A percentile compares a stretch with the other conserved stretches of the same genome.
Conservation (phyloP, 1,140 invertebrate species). For the Drosophila elegans region DNA sequence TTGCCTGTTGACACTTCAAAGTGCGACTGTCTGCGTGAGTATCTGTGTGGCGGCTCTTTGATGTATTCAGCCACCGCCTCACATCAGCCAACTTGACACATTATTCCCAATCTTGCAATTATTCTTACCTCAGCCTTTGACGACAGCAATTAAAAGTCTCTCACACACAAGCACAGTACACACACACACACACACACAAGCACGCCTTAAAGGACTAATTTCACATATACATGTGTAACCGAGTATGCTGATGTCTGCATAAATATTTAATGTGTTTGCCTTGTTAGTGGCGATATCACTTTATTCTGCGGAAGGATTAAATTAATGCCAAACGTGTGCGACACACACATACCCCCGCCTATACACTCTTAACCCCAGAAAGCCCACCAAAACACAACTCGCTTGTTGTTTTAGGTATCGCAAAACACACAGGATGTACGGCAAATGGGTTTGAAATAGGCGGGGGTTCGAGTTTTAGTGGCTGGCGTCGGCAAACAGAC, state of each 20-base stretch:
- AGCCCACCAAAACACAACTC: slow-evolving; percentile 23
- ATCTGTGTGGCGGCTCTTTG: slow-evolving; percentile 54
- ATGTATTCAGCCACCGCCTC: slow-evolving; percentile 66
- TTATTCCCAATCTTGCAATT: slow-evolving; percentile 83
- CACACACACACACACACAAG: slow-evolving; percentile 25
- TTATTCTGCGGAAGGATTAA: slow-evolving; percentile 84
- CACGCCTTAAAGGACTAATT: slow-evolving; percentile 61
- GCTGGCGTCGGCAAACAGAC: slow-evolving; percentile 65
- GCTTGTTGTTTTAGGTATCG: slow-evolving; percentile 72
- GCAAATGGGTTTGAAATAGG: neutral
- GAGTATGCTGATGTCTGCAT: slow-evolving; percentile 62
- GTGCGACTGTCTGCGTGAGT: slow-evolving; percentile 52
- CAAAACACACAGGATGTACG: slow-evolving; percentile 34
- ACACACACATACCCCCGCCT: neutral
- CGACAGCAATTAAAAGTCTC: slow-evolving; percentile 75
- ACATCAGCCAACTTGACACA: slow-evolving; percentile 59
- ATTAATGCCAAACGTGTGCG: slow-evolving; percentile 80
- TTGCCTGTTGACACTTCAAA: slow-evolving; percentile 83
- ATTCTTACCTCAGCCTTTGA: slow-evolving; percentile 82
- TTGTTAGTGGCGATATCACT: slow-evolving; percentile 84
- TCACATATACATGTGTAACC: slow-evolving; percentile 13
- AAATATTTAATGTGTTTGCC: slow-evolving; percentile 84
- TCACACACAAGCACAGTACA: slow-evolving; percentile 19
- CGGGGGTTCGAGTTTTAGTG: slow-evolving; percentile 25
- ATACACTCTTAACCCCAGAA: slow-evolving; percentile 6